Percentiles rank a stretch among this genome's conserved stretches.
phyloP scores from a whole-genome alignment of 2,888 invertebrate genomes.

The Ganaspis brasiliensis region DNA sequence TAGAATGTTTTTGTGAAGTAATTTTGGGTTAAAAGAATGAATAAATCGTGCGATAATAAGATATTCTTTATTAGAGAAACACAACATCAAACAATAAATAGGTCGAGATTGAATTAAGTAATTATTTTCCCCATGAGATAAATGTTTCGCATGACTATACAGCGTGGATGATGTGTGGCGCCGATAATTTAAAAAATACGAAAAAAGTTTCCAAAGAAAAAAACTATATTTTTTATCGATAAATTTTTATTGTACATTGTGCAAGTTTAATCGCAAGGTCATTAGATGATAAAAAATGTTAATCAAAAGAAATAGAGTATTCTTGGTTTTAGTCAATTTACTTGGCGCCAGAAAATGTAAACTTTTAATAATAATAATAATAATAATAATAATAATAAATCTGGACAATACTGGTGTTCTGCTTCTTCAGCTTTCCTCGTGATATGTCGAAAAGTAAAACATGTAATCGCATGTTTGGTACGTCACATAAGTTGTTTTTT shows the following conservation, averaged over 20 bases:
- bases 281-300: not conserved
- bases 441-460: not conserved
- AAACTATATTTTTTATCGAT: not conserved
- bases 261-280: slow-evolving; percentile 6
- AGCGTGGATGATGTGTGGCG: not conserved
- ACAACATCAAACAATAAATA: no score
- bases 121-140: no score
- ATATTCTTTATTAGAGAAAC: no score
- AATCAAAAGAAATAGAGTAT: no score
- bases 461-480: not conserved
- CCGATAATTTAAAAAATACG: not conserved
- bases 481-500: not conserved
- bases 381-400: slow-evolving; percentile 47
- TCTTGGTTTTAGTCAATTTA: no score
- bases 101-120: no score
- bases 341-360: slow-evolving; percentile 51
- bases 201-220: not conserved
- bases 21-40: no score
- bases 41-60: no score
- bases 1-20: no score
- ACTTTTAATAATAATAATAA: no score
- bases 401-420: slow-evolving; percentile 55
- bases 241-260: not conserved
- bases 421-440: slow-evolving; percentile 29
- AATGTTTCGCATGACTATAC: no score